These are phyloP conservation scores for Gortyna flavago DNA, from an alignment of 2,888 invertebrate species.

Conservation along the genomic window DNA sequence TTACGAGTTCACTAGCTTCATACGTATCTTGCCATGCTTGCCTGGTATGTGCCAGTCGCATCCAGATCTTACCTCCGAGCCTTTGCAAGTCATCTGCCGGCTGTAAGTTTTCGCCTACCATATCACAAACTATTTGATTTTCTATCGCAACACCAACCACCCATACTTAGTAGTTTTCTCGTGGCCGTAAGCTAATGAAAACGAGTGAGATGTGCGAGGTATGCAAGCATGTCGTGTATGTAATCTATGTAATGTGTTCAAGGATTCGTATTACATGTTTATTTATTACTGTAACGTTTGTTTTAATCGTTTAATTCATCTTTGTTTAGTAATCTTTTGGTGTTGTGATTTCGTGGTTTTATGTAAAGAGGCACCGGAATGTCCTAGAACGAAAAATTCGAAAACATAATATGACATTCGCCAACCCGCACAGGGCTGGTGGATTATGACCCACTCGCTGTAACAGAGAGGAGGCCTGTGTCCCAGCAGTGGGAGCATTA, in stretches of 20 bases:
- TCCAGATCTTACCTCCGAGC: background rate
- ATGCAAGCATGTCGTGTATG: conserved; percentile 47
- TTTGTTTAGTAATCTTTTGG: conserved; percentile 41
- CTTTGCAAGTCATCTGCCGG: background rate
- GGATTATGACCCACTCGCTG: background rate
- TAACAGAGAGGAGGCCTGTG: background rate
- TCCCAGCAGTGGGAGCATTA: background rate
- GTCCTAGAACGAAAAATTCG: too few species aligned
- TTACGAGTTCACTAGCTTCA: background rate
- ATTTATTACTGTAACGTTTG: conserved; percentile 42
- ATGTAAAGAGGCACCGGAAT: background rate
- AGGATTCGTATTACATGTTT: conserved; percentile 51
- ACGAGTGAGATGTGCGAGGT: conserved; percentile 27
- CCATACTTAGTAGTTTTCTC: conserved; percentile 27
- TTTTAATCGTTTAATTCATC: conserved; percentile 24
- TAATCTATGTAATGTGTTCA: conserved; percentile 64
- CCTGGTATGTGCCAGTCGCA: background rate
- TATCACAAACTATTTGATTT: conserved; percentile 3
- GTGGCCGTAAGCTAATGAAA: conserved; percentile 44
- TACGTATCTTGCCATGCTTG: too few species aligned
- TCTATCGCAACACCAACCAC: conserved; percentile 7
- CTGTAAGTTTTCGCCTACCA: background rate
- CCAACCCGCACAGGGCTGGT: background rate
- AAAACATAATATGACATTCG: too few species aligned
- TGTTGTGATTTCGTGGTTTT: conserved; percentile 12